Percentiles rank a stretch among this genome's conserved stretches.
phyloP scores from a whole-genome alignment of 2,113 vertebrate genomes.

The Engraulis encrasicolus region DNA sequence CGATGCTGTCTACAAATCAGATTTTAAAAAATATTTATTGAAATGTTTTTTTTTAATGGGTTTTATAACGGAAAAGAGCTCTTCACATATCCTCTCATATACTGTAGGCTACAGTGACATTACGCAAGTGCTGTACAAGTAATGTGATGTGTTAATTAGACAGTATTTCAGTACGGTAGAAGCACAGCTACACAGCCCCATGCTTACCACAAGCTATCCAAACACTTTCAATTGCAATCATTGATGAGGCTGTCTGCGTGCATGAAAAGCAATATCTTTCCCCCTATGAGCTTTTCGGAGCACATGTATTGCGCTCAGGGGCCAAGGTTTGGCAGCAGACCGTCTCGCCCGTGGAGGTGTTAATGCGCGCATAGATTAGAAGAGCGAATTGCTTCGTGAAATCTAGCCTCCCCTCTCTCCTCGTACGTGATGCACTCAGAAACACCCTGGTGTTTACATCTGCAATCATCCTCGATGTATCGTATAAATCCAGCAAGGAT shows the following conservation, averaged over 20 bases:
- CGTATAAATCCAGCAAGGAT: too few relatives aligned
- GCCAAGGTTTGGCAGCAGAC: neutral
- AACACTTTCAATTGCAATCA: neutral
- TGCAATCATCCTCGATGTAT: neutral
- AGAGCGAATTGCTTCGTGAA: neutral
- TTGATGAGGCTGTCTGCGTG: neutral
- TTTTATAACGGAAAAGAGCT: too few relatives aligned
- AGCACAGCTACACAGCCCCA: neutral
- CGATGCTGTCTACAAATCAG: too few relatives aligned
- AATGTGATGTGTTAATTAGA: too few relatives aligned
- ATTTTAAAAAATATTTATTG: too few relatives aligned
- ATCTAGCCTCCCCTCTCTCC: neutral
- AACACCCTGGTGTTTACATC: neutral
- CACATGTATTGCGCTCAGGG: neutral
- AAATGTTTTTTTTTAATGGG: too few relatives aligned
- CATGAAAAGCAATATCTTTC: neutral
- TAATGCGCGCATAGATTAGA: neutral
- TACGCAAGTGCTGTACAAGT: too few relatives aligned
- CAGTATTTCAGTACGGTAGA: neutral
- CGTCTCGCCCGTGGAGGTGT: neutral
- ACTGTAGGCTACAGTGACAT: too few relatives aligned
- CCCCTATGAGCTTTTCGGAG: neutral
- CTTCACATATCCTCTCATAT: neutral
- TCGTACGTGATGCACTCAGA: neutral
- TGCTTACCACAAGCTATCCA: neutral